phyloP scores from a whole-genome alignment of 2,888 invertebrate species.

The Sesamia inferens region DNA sequence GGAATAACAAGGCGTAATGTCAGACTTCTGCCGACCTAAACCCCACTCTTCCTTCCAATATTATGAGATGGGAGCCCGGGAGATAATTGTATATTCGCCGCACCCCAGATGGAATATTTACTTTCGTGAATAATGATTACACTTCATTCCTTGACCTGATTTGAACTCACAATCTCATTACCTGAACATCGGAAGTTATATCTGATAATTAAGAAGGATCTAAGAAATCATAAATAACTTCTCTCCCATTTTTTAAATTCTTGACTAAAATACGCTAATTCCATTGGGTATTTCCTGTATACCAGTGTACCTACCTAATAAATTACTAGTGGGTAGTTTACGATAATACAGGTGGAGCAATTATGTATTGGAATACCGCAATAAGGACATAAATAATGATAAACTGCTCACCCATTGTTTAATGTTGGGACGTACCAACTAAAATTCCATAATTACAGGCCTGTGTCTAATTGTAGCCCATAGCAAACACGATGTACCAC shows the following conservation, averaged over 20 bases:
- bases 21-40: no score
- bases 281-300: conserved; percentile 25
- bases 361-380: conserved; percentile 51
- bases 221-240: background rate
- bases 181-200: conserved; percentile 3
- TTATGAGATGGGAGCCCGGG: no score
- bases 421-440: conserved; percentile 13
- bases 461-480: background rate
- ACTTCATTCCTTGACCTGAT: conserved; percentile 12
- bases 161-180: background rate
- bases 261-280: conserved; percentile 32
- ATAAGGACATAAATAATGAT: conserved; percentile 53
- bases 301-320: conserved; percentile 45
- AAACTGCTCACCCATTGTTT: conserved; percentile 47
- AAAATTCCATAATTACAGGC: conserved; percentile 29
- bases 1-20: no score
- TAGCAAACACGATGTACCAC: background rate
- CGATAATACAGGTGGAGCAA: conserved; percentile 48
- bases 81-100: no score
- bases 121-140: background rate
- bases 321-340: conserved; percentile 49
- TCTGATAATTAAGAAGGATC: conserved; percentile 3
- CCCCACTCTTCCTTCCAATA: no score
- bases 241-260: conserved; percentile 24
- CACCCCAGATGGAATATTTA: no score